Conservation (phyloP, 2,888 invertebrate genomes). For the Spatulosminthurus flaviceps region DNA sequence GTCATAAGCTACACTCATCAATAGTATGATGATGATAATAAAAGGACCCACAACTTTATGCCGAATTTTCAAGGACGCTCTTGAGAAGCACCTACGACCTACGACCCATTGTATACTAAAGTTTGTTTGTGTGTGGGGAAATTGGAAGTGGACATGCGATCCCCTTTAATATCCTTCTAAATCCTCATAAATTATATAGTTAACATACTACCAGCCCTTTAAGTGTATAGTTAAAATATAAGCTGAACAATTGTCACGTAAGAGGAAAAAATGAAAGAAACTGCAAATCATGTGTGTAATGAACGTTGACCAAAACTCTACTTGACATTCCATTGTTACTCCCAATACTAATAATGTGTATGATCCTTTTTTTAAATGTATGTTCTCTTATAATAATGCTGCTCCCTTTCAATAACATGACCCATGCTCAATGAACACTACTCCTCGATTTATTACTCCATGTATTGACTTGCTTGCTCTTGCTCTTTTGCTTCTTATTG, state of each 20-base stretch:
- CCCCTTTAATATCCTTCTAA: conserved; percentile 1
- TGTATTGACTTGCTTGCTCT: background rate
- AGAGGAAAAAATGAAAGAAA: background rate
- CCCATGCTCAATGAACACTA: background rate
- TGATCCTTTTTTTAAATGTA: background rate
- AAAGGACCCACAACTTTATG: background rate
- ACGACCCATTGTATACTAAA: too few relatives aligned
- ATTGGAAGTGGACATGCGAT: background rate
- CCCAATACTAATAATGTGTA: background rate
- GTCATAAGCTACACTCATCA: too few relatives aligned
- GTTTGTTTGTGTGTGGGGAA: too few relatives aligned
- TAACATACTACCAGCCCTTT: background rate
- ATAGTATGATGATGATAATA: background rate
- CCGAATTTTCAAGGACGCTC: background rate
- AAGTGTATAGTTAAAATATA: background rate
- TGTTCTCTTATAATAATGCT: background rate
- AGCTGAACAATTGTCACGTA: background rate
- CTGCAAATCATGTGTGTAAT: conserved; percentile 10
- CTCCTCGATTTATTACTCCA: background rate
- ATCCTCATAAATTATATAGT: conserved; percentile 7
- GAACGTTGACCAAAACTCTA: conserved; percentile 5
- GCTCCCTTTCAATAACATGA: too few relatives aligned
- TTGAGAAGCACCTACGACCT: too few relatives aligned
- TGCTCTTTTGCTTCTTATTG: background rate
- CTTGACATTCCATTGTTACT: conserved; percentile 21